Percentiles rank a stretch among this genome's conserved stretches.
phyloP scores from a whole-genome alignment of 2,888 invertebrate species.

The Mesorhabditis spiculigera region DNA sequence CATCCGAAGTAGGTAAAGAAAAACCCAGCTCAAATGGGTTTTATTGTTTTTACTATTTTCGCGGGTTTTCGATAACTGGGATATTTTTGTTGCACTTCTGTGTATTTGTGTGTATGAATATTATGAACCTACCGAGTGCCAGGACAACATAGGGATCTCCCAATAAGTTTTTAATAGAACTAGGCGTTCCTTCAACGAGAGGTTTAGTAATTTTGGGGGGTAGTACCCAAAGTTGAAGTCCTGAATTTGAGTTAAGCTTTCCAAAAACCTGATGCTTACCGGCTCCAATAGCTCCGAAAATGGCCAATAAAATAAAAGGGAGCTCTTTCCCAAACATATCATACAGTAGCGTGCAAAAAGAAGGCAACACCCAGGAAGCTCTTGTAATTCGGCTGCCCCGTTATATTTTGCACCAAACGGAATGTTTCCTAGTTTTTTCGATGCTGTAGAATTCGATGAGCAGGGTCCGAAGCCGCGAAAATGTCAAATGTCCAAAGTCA shows the following conservation, averaged over 20 bases:
- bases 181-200: not conserved
- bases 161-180: not conserved
- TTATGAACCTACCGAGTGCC: not conserved
- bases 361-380: no score
- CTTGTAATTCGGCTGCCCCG: no score
- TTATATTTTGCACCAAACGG: no score
- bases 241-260: not conserved
- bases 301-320: not conserved
- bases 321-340: not conserved
- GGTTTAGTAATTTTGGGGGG: not conserved
- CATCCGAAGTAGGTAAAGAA: constrained; percentile 1
- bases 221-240: not conserved
- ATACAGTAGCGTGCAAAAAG: no score
- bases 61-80: no score
- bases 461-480: no score
- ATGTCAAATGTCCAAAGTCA: no score
- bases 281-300: not conserved
- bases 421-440: no score
- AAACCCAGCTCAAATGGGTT: not conserved
- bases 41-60: no score
- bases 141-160: not conserved
- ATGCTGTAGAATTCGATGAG: no score
- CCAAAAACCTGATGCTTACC: not conserved
- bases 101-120: not conserved
- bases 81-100: no score